phyloP scores from a whole-genome alignment of 2,113 vertebrate species.

The Oceanodroma tethys region DNA sequence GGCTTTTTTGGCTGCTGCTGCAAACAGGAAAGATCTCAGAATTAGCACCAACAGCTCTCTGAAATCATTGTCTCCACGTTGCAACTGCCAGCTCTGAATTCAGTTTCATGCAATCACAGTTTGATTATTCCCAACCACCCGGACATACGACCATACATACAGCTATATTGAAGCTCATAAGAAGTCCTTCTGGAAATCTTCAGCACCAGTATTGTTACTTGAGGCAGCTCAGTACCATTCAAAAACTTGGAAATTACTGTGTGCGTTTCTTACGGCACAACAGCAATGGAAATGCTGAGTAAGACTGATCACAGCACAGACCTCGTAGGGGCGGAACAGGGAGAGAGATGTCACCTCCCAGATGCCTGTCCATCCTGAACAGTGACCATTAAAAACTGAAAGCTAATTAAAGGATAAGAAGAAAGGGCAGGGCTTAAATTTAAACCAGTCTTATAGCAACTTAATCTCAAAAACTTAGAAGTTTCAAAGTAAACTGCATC shows the following conservation, averaged over 20 bases:
- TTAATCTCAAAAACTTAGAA: background rate
- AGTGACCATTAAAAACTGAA: background rate
- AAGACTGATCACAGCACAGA: background rate
- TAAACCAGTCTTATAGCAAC: background rate
- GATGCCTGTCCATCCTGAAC: background rate
- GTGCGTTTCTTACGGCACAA: background rate
- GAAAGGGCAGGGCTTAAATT: too few relatives aligned
- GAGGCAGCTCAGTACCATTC: background rate
- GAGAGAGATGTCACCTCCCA: background rate
- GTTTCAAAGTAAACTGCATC: background rate
- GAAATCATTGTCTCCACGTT: background rate
- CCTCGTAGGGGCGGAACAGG: background rate
- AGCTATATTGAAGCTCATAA: fast-evolving
- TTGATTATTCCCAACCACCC: background rate
- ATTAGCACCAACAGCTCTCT: background rate
- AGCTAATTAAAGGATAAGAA: too few relatives aligned
- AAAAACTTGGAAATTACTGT: background rate
- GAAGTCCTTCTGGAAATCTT: background rate
- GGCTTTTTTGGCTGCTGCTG: conserved; percentile 19
- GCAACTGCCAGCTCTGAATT: background rate
- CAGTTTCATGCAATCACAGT: background rate
- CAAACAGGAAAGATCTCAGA: conserved; percentile 30
- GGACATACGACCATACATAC: background rate
- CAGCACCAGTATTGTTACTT: background rate
- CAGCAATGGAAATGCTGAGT: background rate